Evolutionary conservation across 1,140 invertebrate genomes (phyloP), one percentile per base, ranked within the genome.

Genomic region (Ostrea edulis): DNA sequence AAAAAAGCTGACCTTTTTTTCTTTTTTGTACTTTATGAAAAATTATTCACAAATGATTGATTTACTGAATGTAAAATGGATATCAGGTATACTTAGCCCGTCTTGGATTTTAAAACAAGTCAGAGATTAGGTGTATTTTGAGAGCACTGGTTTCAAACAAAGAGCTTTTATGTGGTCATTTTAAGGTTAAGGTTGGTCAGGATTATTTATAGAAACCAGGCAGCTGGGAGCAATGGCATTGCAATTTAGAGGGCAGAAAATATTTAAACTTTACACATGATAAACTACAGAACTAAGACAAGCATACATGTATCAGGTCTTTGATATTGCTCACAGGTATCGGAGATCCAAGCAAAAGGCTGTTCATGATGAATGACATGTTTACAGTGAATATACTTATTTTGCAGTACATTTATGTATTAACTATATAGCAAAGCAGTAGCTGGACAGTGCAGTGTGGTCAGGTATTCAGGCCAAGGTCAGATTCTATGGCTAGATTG

Each of bases 131-230:
- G n/a, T 20, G 55, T 20, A 14, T 58, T 58, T 17, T 11, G 12
- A 58, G 55, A 58, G 20, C 3, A 3, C 20, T 29, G 9, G 22
- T 12, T 71, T 71, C 35, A 77, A 2, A 77, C 68, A 77, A 77
- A 77, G 68, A 9, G 25, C 68, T 29, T 8, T 77, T 3, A 14
- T 71, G 22, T 77, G 68, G 68, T 77, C 68, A 35, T 77, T 29
- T 14, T 22, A 77, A 77, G 68, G 22, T 77, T 77, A 77, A 77
- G 68, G 68, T 77, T 77, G 68, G 25, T 29, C 68, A 25, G 25
- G 25, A 4, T 77, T 22, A 25, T 14, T 35, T 35, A 25, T 77
- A 77, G 22, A 77, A 25, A 77, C 12, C 0, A 77, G 29, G 68
- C 68, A 77, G 25, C 25, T 77, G 68, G 29, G 68, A 77, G 68